phyloP scores from a whole-genome alignment of 2,113 vertebrate species.

The Prolemur simus region DNA sequence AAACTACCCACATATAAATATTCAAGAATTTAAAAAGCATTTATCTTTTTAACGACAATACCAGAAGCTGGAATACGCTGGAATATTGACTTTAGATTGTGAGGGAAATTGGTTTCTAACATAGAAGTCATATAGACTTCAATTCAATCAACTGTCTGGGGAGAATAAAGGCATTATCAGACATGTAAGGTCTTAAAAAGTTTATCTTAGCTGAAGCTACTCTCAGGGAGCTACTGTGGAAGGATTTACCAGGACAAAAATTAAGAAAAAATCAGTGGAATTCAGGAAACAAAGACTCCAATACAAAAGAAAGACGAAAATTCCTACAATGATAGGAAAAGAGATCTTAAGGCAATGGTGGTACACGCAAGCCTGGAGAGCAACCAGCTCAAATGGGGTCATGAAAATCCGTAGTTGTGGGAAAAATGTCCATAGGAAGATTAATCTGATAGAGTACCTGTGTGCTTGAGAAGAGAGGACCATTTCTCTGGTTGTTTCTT shows the following conservation, averaged over 20 bases:
- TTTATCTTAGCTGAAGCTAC: neutral
- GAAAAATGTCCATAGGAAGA: neutral
- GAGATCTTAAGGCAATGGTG: neutral
- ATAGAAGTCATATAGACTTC: neutral
- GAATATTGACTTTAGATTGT: neutral
- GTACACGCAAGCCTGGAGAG: neutral
- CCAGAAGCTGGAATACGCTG: neutral
- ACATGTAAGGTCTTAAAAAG: neutral
- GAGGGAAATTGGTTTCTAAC: neutral
- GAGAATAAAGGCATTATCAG: neutral
- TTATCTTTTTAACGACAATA: neutral
- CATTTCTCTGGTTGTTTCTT: neutral
- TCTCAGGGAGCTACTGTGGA: neutral
- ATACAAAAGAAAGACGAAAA: neutral
- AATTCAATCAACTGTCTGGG: neutral
- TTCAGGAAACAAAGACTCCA: neutral
- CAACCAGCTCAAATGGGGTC: neutral
- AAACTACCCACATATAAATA: neutral
- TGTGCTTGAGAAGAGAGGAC: neutral
- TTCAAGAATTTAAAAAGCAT: neutral
- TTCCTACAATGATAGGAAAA: neutral
- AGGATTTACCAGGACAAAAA: neutral
- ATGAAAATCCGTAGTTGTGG: neutral
- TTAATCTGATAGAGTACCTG: neutral
- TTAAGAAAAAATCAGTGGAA: neutral